These are phyloP conservation scores for Lepisosteus oculatus DNA, from an alignment of 2,113 vertebrate genomes.

Conservation along the genomic window DNA sequence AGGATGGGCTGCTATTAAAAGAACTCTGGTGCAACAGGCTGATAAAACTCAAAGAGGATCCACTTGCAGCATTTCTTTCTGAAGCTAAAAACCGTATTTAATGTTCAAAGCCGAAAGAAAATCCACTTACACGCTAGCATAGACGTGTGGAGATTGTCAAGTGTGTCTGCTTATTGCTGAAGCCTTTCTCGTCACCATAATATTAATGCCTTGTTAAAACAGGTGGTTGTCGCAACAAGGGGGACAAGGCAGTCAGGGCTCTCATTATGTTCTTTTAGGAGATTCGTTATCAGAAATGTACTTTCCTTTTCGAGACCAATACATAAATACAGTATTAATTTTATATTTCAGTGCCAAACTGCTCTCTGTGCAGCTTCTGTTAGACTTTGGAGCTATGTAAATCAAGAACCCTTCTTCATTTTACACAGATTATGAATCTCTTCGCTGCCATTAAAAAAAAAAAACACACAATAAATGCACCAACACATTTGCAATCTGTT, in stretches of 20 bases:
- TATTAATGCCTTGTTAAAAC: constrained; percentile 1
- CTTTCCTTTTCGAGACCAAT: too few relatives aligned
- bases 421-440: too few relatives aligned
- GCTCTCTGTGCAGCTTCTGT: too few relatives aligned
- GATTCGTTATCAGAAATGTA: not conserved
- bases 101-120: constrained; percentile 22
- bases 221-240: constrained; percentile 14
- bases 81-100: constrained; percentile 27
- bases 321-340: too few relatives aligned
- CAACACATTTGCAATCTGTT: too few relatives aligned
- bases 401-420: too few relatives aligned
- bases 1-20: constrained; percentile 6
- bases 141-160: constrained; percentile 30
- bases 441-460: too few relatives aligned
- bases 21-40: constrained; percentile 14
- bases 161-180: constrained; percentile 9
- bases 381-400: too few relatives aligned
- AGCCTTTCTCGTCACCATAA: not conserved
- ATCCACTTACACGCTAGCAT: constrained; percentile 12
- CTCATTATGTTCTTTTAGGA: not conserved
- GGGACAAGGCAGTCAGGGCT: too few relatives aligned
- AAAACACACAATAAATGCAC: too few relatives aligned
- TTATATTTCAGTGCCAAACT: too few relatives aligned
- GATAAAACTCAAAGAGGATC: constrained; percentile 1
- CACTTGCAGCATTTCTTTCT: constrained; percentile 3